A percentile compares a stretch with the other conserved stretches of the same genome.
Evolutionary conservation across 1,140 invertebrate genomes (phyloP).

Genomic region (Rhyzopertha dominica): DNA sequence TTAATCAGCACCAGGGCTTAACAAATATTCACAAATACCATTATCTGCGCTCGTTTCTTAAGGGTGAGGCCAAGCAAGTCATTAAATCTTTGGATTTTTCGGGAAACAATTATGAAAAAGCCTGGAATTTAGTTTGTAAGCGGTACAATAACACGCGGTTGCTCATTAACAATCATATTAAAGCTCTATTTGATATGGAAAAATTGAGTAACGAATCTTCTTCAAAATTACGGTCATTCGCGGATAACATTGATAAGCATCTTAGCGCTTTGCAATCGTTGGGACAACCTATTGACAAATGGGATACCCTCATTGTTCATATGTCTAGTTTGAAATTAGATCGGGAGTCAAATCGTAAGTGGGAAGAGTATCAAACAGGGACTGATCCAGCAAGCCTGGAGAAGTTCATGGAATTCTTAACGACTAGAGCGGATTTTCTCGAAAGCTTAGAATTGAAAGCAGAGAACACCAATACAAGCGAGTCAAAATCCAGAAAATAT

Average conservation of each 20-base stretch:
- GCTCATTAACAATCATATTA: slow-evolving; percentile 30
- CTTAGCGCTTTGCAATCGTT: slow-evolving; percentile 20
- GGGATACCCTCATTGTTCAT: slow-evolving; percentile 25
- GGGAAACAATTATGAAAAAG: slow-evolving; percentile 31
- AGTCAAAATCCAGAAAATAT: no score
- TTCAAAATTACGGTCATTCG: slow-evolving; percentile 11
- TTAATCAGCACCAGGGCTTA: slow-evolving; percentile 27
- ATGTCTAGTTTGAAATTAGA: slow-evolving; percentile 24
- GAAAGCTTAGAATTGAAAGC: no score
- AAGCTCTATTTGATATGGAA: slow-evolving; percentile 24
- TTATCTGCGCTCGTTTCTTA: slow-evolving; percentile 27
- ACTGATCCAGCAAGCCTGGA: no score
- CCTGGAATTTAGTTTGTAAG: slow-evolving; percentile 32
- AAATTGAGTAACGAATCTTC: slow-evolving; percentile 22
- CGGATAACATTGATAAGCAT: slow-evolving; percentile 21
- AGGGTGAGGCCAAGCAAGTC: slow-evolving; percentile 18
- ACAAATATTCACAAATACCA: slow-evolving; percentile 26
- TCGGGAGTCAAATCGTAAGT: slow-evolving; percentile 18
- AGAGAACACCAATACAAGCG: no score
- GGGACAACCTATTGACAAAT: slow-evolving; percentile 19
- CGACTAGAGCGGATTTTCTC: no score
- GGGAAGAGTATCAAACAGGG: slow-evolving; percentile 14
- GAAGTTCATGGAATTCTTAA: no score
- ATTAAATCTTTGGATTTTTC: slow-evolving; percentile 27
- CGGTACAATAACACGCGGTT: slow-evolving; percentile 32